Base-by-base conservation (phyloP, 2,113 vertebrate species). In the Oxyura jamaicensis region DNA sequence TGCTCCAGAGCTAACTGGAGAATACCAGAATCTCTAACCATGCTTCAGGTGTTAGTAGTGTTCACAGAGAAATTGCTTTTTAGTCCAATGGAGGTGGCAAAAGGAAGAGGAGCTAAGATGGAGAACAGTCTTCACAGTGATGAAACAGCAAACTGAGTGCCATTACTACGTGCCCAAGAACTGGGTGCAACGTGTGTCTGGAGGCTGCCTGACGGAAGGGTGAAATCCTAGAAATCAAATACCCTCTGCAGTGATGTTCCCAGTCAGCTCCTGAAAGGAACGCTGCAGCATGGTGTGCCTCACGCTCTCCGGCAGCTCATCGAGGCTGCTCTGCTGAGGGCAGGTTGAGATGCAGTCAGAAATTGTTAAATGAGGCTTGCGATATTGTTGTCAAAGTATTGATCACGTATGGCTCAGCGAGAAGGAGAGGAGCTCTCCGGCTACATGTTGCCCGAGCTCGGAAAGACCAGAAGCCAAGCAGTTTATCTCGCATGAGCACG, bases 21-120 rank as follows among this genome's bases (percentile, higher is more conserved):
- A 50, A 56, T 28, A 4, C 13, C 29, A 3, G 9, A 15, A 10
- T 7, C 2, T 0, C 4, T 19, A 33, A 14, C 17, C 0, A 0
- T 1, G 13, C 11, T 35, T 50, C 4, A 16, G 14, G 50, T 26
- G 29, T 11, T 28, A 19, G 50, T 50, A 80, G 72, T 10, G 11
- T 31, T 35, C 28, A 23, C 48, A 63, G 41, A 52, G 65, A 29
- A 76, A 65, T 8, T 4, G 6, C 31, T 60, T 83, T 89, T 59
- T 71, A 29, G 60, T 50, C 53, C 79, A 62, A 44, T 33, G 16
- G 82, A 74, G 48, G 22, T 25, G 53, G 85, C 25, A 67, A 88
- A 88, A 48, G 52, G 39, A 39, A 29, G 39, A 28, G 21, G 29
- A 3, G 6, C 63, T 13, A 13, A 17, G 66, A 31, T 35, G 50